Evolutionary conservation across 2,888 invertebrate species (phyloP).

Genomic region (Petrolisthes manimaculis): DNA sequence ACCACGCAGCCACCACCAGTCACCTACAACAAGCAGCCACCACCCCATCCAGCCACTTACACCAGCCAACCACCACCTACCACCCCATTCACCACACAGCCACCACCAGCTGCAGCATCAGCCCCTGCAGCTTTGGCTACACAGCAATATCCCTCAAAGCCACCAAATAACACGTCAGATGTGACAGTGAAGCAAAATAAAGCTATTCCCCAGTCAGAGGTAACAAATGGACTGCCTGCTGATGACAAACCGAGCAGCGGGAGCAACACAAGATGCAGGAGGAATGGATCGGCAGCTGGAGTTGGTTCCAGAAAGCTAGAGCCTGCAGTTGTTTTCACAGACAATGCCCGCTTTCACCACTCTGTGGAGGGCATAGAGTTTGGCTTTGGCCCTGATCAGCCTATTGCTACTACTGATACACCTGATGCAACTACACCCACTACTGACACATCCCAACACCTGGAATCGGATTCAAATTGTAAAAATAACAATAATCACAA

Average conservation of each 20-base stretch:
- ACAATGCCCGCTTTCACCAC: constrained; percentile 59
- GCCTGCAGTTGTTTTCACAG: constrained; percentile 61
- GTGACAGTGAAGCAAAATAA: not conserved
- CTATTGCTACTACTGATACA: constrained; percentile 46
- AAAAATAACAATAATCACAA: constrained; percentile 22
- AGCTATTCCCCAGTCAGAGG: not conserved
- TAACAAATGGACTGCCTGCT: not conserved
- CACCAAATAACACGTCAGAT: constrained; percentile 1
- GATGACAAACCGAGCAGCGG: not conserved
- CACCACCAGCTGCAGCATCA: constrained; percentile 14
- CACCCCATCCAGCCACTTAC: not conserved
- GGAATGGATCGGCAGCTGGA: constrained; percentile 12
- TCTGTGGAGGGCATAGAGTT: constrained; percentile 56
- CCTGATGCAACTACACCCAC: constrained; percentile 12
- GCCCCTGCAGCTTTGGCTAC: too few relatives aligned
- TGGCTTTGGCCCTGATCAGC: constrained; percentile 57
- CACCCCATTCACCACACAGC: not conserved
- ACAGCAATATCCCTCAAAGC: not conserved
- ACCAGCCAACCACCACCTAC: not conserved
- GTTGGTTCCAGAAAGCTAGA: constrained; percentile 46
- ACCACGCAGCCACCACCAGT: not conserved
- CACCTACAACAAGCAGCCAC: not conserved
- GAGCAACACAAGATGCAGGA: not conserved
- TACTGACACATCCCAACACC: not conserved
- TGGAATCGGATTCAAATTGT: constrained; percentile 19